Conservation (phyloP, 1,140 invertebrate species). For the Macrobrachium rosenbergii region DNA sequence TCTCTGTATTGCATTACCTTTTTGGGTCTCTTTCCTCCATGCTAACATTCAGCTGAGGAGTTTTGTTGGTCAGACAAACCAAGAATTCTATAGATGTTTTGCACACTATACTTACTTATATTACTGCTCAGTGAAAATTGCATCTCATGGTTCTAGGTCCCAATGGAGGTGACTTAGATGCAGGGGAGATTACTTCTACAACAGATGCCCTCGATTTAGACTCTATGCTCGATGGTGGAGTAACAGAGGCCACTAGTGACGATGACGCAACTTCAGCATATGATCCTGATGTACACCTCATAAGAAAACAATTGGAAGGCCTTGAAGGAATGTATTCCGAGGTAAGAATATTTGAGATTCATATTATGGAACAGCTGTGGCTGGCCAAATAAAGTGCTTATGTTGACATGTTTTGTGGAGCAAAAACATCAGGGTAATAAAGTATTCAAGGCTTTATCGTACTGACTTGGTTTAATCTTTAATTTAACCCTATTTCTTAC, state of each 20-base stretch:
- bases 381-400: neutral
- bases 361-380: constrained; percentile 1
- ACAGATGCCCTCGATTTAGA: constrained; percentile 85
- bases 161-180: constrained; percentile 52
- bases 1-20: no score
- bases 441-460: no score
- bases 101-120: no score
- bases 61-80: no score
- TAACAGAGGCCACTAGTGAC: constrained; percentile 66
- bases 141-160: neutral
- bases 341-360: constrained; percentile 68
- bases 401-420: neutral
- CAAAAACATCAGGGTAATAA: neutral
- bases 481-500: neutral
- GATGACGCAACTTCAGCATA: constrained; percentile 58
- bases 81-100: no score
- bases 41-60: no score
- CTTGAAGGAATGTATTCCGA: constrained; percentile 91
- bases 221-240: constrained; percentile 79
- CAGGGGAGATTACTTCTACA: constrained; percentile 81
- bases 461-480: neutral
- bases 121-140: no score
- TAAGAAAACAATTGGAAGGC: constrained; percentile 86
- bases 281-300: constrained; percentile 78
- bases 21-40: no score